Conservation (phyloP, 2,888 invertebrate species). For the Xestia sexstrigata region DNA sequence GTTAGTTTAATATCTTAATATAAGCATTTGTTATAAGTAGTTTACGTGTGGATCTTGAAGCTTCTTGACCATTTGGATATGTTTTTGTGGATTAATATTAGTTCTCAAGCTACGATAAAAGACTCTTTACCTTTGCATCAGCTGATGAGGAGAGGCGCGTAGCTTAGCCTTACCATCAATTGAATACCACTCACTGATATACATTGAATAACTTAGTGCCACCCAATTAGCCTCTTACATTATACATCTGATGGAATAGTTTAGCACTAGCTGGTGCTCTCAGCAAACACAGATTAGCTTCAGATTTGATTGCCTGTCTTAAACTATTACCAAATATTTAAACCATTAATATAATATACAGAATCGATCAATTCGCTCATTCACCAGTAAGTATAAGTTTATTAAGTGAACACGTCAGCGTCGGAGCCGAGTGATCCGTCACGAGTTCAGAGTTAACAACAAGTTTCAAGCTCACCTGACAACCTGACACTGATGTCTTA, state of each 20-base stretch:
- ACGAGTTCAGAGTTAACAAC: constrained; percentile 27
- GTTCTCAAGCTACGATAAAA: background rate
- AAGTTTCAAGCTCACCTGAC: constrained; percentile 3
- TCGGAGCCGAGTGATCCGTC: constrained; percentile 29
- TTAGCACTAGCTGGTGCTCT: background rate
- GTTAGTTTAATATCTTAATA: background rate
- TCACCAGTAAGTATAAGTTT: constrained; percentile 24
- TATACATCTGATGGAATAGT: constrained; percentile 18
- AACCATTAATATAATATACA: constrained; percentile 1
- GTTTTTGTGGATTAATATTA: background rate
- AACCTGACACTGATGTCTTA: constrained; percentile 21
- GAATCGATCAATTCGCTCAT: background rate
- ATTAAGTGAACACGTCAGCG: background rate
- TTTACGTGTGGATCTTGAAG: background rate
- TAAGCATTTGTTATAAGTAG: background rate
- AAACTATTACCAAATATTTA: constrained; percentile 11
- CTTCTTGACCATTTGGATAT: background rate
- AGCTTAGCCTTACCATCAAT: background rate
- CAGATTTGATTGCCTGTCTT: constrained; percentile 5
- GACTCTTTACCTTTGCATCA: background rate
- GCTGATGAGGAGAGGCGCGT: background rate
- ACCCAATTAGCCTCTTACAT: constrained; percentile 1
- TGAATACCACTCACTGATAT: background rate
- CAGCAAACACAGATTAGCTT: constrained; percentile 6
- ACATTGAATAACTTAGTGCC: constrained; percentile 11